Base-by-base conservation (phyloP, 2,797 vertebrate genomes). In the Myotis vivesi region DNA sequence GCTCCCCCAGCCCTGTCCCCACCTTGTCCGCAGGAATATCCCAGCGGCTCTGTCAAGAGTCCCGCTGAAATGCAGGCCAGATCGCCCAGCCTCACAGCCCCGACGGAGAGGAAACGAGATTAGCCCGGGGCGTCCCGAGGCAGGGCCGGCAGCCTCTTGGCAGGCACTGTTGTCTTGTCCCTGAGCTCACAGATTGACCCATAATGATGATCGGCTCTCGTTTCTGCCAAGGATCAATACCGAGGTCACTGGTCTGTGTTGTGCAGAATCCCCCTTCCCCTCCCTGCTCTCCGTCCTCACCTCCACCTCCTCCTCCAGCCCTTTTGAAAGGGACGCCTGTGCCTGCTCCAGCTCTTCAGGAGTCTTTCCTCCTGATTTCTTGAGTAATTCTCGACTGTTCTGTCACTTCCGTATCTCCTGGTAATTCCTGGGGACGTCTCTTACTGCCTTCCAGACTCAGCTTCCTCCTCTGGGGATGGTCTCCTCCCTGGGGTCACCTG, bases 51-150 rank as follows among this genome's bases (percentile, higher is more conserved):
- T 83, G 82, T 93, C 89, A 95, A 89, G 76, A 5, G 23, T 75
- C 57, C 82, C 2, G 76, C 87, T 91, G 96, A 96, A 92, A 91
- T 59, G 86, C 71, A 91, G 84, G 73, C 80, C 51, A 2, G 23
- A 91, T 89, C 75, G 55, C 44, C 82, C 88, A 41, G 72, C 72
- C 86, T 87, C 84, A 81, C 73, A 49, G 76, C 76, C 80, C 84
- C 33, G 59, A 55, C 33, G n/a, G 92, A 75, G n/a, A 93, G 87
- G 94, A 95, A 96, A 96, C 28, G 1, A 96, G 89, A 95, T 95
- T 93, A 85, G 84, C 68, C 12, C 12, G 44, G 5, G 89, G 88
- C 25, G 20, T 41, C 77, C 85, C 41, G 80, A 57, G 41, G 17
- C 36, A 15, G 71, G 62, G 69, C 30, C 1, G 16, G 59, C 69